A percentile compares a stretch with the other conserved stretches of the same genome.
Conservation (phyloP, 2,113 vertebrate species). For the Plotosus lineatus region DNA sequence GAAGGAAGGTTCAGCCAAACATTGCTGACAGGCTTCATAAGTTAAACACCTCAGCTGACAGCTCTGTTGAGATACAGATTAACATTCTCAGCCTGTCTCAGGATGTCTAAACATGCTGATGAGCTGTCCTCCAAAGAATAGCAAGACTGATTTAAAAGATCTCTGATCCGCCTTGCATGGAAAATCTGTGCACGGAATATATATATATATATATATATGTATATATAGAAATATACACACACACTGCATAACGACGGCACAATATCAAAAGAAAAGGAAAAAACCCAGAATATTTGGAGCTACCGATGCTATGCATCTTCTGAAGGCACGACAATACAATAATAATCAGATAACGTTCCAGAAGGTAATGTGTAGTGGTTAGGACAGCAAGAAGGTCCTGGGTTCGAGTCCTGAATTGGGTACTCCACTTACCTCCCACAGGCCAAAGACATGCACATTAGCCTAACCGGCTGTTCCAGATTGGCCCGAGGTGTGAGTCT, state of each 20-base stretch:
- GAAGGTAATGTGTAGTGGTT: no score
- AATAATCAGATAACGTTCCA: no score
- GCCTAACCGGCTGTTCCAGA: no score
- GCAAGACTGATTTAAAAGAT: not conserved
- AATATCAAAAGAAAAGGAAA: not conserved
- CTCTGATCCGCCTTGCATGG: not conserved
- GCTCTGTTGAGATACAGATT: not conserved
- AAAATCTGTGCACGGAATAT: not conserved
- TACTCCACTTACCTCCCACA: no score
- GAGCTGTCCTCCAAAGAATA: conserved; percentile 10
- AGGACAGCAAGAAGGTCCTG: no score
- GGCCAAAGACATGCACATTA: no score
- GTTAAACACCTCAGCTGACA: conserved; percentile 1
- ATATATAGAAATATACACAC: no score
- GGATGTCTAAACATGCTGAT: not conserved
- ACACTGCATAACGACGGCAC: not conserved
- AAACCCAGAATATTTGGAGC: not conserved
- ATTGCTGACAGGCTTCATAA: not conserved
- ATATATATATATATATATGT: no score
- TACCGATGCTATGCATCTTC: not conserved
- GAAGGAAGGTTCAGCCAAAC: not conserved
- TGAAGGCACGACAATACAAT: no score
- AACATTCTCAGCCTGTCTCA: not conserved
- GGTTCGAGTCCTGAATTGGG: no score
- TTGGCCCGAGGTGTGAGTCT: no score